Conservation (phyloP, 2,113 vertebrate species). For the Daubentonia madagascariensis region DNA sequence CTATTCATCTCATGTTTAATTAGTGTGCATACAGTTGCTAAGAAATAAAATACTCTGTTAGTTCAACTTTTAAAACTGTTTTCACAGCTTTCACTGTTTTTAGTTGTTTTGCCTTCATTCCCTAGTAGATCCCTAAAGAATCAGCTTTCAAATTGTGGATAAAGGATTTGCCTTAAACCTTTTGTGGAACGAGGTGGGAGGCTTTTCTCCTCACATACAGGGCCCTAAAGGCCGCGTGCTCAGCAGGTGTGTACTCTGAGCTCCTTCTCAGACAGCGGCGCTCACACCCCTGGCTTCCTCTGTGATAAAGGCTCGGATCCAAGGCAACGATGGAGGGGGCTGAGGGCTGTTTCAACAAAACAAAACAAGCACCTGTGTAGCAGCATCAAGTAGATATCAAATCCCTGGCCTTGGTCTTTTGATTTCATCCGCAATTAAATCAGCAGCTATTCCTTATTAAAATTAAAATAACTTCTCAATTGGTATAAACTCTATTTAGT, state of each 20-base stretch:
- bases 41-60: slow-evolving; percentile 23
- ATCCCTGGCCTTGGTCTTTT: neutral
- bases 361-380: neutral
- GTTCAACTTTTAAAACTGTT: neutral
- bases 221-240: neutral
- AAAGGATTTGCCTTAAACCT: neutral
- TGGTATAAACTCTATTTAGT: neutral
- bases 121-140: neutral
- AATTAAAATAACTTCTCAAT: neutral
- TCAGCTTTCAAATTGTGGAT: neutral
- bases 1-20: neutral
- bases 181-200: neutral
- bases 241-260: neutral
- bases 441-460: neutral
- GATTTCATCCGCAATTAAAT: neutral
- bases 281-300: neutral
- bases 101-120: neutral
- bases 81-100: neutral
- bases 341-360: neutral
- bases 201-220: neutral
- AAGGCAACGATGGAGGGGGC: neutral
- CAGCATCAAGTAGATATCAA: neutral
- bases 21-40: neutral
- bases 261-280: neutral
- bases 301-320: neutral